Evolutionary conservation across 2,888 invertebrate species (phyloP).

Genomic region (Ichneumon xanthorius): DNA sequence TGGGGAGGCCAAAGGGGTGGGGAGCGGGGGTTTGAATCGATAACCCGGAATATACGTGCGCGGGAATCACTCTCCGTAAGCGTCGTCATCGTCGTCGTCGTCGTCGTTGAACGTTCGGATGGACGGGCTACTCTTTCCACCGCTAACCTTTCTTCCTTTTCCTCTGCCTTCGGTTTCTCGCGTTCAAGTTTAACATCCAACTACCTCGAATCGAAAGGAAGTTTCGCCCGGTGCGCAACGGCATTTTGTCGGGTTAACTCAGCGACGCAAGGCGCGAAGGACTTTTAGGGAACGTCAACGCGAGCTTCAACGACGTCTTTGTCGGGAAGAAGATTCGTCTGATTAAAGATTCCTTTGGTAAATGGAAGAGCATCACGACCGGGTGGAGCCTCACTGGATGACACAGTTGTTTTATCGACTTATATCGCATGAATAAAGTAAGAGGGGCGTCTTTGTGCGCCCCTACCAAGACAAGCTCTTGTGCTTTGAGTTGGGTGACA

Average conservation of each 20-base stretch:
- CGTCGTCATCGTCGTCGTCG: too few relatives aligned
- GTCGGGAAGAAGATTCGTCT: constrained; percentile 44
- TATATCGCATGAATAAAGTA: too few relatives aligned
- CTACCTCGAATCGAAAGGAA: constrained; percentile 53
- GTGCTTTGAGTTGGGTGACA: too few relatives aligned
- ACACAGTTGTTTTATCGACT: too few relatives aligned
- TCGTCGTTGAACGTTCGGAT: constrained; percentile 58
- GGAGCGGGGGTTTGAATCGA: constrained; percentile 64
- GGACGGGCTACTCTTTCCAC: constrained; percentile 33
- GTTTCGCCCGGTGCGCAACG: constrained; percentile 55
- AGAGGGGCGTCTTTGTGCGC: too few relatives aligned
- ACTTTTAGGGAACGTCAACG: constrained; percentile 51
- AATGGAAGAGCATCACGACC: constrained; percentile 21
- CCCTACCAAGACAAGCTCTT: too few relatives aligned
- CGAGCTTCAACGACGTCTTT: constrained; percentile 45
- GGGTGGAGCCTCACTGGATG: neutral
- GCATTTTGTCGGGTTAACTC: constrained; percentile 61
- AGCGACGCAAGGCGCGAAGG: constrained; percentile 17
- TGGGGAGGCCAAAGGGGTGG: constrained; percentile 22
- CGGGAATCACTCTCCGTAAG: constrained; percentile 70
- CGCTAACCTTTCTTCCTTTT: constrained; percentile 25
- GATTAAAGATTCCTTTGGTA: constrained; percentile 43
- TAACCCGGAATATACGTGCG: constrained; percentile 67
- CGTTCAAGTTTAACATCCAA: constrained; percentile 56
- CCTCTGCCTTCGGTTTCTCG: constrained; percentile 17